A percentile compares a stretch with the other conserved stretches of the same genome.
phyloP scores from a whole-genome alignment of 2,888 invertebrate species.

The Fabriciana adippe region DNA sequence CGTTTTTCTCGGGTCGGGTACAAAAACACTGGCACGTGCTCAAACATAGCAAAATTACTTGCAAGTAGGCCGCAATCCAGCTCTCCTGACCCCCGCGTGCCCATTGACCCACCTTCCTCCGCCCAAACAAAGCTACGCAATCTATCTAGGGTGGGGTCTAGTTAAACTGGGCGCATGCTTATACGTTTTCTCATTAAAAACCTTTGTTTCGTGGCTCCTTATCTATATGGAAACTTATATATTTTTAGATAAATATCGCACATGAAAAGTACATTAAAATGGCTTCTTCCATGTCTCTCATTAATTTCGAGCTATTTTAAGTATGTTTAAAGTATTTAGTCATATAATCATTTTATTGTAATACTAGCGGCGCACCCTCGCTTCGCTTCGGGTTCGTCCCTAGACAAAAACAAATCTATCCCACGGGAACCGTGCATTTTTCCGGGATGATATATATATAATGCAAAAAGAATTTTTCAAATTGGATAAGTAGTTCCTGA shows the following conservation, averaged over 20 bases:
- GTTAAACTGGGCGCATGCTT: constrained; percentile 20
- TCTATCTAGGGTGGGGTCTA: constrained; percentile 11
- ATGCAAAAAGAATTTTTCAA: no score
- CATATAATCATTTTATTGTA: no score
- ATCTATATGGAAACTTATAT: constrained; percentile 9
- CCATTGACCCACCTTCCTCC: constrained; percentile 59
- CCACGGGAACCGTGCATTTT: no score
- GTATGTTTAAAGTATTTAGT: no score
- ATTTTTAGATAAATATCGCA: constrained; percentile 1
- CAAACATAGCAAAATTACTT: constrained; percentile 58
- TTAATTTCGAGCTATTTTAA: no score
- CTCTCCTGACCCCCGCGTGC: constrained; percentile 57
- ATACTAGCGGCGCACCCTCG: no score
- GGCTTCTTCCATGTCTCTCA: no score
- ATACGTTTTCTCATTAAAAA: constrained; percentile 35
- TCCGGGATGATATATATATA: no score
- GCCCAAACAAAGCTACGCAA: constrained; percentile 22
- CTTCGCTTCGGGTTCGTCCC: no score
- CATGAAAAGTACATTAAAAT: neutral
- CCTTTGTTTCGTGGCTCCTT: constrained; percentile 16
- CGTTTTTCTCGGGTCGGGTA: constrained; percentile 3
- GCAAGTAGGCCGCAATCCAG: constrained; percentile 61
- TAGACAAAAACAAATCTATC: no score
- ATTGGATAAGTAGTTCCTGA: no score
- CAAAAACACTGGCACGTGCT: constrained; percentile 51